Evolutionary conservation across 1,140 invertebrate genomes (phyloP).

Genomic region (Lepidostoma basale): DNA sequence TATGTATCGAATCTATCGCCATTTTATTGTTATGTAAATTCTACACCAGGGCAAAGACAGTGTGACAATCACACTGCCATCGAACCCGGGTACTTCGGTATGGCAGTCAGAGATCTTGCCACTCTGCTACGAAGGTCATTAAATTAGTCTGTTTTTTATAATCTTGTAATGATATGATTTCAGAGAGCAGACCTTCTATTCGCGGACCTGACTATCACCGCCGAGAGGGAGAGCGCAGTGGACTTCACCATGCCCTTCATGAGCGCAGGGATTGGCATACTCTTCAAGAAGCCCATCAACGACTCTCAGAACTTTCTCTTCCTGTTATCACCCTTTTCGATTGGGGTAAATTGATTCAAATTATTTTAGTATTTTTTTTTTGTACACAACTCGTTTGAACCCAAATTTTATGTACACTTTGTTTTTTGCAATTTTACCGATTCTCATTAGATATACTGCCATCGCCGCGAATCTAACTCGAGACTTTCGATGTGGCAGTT

Average conservation of each 20-base stretch:
- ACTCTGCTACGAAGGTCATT: no score
- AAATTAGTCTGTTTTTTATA: neutral
- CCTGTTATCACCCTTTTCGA: conserved; percentile 86
- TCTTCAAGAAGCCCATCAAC: conserved; percentile 80
- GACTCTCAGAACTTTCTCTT: conserved; percentile 82
- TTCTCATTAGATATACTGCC: no score
- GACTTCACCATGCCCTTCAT: conserved; percentile 94
- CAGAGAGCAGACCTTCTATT: conserved; percentile 85
- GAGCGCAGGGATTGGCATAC: conserved; percentile 85
- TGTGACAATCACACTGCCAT: no score
- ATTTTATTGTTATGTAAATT: no score
- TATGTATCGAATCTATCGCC: no score
- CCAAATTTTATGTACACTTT: neutral
- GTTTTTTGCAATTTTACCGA: neutral
- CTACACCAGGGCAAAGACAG: no score
- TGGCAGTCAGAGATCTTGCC: no score
- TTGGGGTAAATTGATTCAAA: conserved; percentile 66
- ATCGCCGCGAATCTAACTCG: no score
- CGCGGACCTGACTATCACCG: conserved; percentile 89
- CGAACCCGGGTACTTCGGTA: no score
- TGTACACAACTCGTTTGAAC: conserved; percentile 49
- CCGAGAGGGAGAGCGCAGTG: conserved; percentile 79
- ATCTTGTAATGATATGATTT: conserved; percentile 50
- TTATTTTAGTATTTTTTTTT: conserved; percentile 83
- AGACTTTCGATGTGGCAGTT: no score